Evolutionary conservation across 1,140 invertebrate species (phyloP).

Genomic region (Caenorhabditis remanei): DNA sequence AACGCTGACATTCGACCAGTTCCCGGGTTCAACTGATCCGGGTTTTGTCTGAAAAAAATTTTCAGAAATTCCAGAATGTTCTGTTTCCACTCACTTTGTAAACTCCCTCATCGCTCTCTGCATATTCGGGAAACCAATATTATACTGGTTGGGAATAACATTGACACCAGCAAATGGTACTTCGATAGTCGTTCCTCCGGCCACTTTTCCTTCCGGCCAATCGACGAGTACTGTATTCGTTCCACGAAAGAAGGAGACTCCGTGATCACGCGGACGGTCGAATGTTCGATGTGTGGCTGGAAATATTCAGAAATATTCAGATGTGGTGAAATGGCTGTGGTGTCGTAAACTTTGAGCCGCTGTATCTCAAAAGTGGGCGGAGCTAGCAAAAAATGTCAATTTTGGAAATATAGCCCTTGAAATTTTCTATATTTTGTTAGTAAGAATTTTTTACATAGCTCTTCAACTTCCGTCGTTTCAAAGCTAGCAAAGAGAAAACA

Average conservation of each 20-base stretch:
- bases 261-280: slow-evolving; percentile 68
- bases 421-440: background rate
- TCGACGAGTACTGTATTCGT: slow-evolving; percentile 67
- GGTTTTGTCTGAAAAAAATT: slow-evolving; percentile 60
- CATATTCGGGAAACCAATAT: slow-evolving; percentile 70
- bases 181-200: slow-evolving; percentile 65
- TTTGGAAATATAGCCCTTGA: too few species aligned
- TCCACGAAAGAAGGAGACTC: slow-evolving; percentile 69
- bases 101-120: slow-evolving; percentile 56
- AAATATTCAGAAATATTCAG: background rate
- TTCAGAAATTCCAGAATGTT: background rate
- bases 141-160: slow-evolving; percentile 61
- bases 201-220: slow-evolving; percentile 70
- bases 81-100: slow-evolving; percentile 45
- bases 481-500: too few species aligned
- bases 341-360: too few species aligned
- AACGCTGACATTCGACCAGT: slow-evolving; percentile 64
- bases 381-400: too few species aligned
- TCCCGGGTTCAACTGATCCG: slow-evolving; percentile 67
- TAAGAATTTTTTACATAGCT: background rate
- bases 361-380: too few species aligned
- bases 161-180: slow-evolving; percentile 68
- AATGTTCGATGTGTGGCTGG: slow-evolving; percentile 63
- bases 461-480: too few species aligned
- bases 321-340: too few species aligned